Percentiles rank a stretch among this genome's conserved stretches.
Conservation (phyloP, 2,113 vertebrate species). For the Leptocoma aspasia region DNA sequence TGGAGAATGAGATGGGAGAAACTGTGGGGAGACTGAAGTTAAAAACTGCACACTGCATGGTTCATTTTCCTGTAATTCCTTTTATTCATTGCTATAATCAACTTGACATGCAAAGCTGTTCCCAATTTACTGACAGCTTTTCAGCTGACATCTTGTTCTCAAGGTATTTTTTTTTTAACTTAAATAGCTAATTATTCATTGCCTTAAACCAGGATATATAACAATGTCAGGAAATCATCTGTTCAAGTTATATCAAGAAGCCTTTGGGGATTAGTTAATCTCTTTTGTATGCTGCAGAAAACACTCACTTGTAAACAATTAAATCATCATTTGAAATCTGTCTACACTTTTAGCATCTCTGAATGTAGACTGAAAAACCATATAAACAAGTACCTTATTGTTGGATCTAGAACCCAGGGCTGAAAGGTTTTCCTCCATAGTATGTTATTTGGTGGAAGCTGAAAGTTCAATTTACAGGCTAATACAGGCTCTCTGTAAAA, state of each 20-base stretch:
- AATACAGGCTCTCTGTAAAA: background rate
- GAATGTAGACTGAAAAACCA: background rate
- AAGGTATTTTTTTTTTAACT: constrained; percentile 69
- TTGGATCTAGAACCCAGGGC: background rate
- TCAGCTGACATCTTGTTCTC: constrained; percentile 68
- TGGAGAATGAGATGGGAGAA: background rate
- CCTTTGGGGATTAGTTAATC: constrained; percentile 43
- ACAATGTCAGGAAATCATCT: constrained; percentile 64
- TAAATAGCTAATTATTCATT: constrained; percentile 69
- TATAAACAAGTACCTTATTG: background rate
- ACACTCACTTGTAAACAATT: constrained; percentile 69
- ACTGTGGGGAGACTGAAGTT: constrained; percentile 32
- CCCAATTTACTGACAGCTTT: constrained; percentile 71
- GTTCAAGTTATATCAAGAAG: constrained; percentile 57
- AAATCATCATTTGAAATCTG: constrained; percentile 67
- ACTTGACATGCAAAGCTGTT: constrained; percentile 65
- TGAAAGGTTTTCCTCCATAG: background rate
- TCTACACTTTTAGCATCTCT: constrained; percentile 6
- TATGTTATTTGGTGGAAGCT: background rate
- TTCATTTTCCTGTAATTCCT: constrained; percentile 59
- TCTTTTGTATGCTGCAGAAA: constrained; percentile 52
- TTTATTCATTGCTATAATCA: constrained; percentile 58
- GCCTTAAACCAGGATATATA: constrained; percentile 68
- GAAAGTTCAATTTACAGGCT: background rate
- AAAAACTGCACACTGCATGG: constrained; percentile 9